A percentile compares a stretch with the other conserved stretches of the same genome.
These are phyloP conservation scores for Bimastos eiseni DNA, from an alignment of 2,888 invertebrate species.

Conservation along the genomic window DNA sequence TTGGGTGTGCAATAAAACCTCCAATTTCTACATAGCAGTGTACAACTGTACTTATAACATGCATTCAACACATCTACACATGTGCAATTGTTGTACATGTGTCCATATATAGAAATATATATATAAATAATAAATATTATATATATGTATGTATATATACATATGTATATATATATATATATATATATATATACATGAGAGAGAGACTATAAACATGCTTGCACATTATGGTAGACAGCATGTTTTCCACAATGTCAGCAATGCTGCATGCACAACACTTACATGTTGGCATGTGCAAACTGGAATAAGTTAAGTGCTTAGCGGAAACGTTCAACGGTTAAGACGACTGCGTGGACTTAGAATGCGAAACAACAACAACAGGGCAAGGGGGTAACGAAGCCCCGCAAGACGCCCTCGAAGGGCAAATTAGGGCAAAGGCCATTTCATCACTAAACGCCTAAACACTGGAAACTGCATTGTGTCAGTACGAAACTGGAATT, in stretches of 20 bases:
- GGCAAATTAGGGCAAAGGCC: neutral
- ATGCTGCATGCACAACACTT: neutral
- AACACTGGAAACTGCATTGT: neutral
- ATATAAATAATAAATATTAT: neutral
- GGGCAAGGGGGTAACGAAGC: neutral
- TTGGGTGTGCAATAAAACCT: too few relatives aligned
- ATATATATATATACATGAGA: neutral
- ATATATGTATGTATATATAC: slow-evolving; percentile 10
- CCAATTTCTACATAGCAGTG: too few relatives aligned
- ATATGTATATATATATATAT: slow-evolving; percentile 20
- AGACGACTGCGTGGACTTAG: neutral
- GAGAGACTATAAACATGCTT: neutral
- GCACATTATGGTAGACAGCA: neutral
- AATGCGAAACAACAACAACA: neutral
- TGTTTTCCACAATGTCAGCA: neutral
- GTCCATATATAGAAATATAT: neutral
- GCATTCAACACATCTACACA: neutral
- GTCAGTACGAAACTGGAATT: neutral
- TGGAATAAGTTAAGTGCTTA: neutral
- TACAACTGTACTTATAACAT: neutral
- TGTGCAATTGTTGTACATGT: neutral
- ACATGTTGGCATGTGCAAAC: neutral
- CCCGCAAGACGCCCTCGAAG: neutral
- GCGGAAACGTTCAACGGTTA: neutral
- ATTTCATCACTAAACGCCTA: neutral